Evolutionary conservation across 35 echinoderm and acorn worm genomes (phyloP).

Genomic region (Holothuria glaberrima): DNA sequence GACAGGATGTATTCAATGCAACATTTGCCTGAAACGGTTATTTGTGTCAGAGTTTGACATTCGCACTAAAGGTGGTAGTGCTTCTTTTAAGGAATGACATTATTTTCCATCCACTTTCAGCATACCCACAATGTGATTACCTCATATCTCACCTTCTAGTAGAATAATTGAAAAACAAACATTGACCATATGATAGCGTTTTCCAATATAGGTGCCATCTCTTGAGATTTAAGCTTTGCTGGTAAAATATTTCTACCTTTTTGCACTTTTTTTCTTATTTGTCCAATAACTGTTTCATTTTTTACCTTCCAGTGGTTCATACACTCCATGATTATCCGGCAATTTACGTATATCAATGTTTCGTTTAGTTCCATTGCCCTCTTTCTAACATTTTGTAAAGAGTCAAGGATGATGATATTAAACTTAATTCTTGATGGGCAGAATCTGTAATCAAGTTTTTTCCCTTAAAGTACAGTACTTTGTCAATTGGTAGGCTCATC

Average conservation of each 20-base stretch:
- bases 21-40: background rate
- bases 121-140: background rate
- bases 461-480: background rate
- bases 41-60: background rate
- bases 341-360: slow-evolving; percentile 6
- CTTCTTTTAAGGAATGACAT: background rate
- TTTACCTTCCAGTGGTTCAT: background rate
- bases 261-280: background rate
- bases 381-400: background rate
- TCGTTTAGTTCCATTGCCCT: slow-evolving; percentile 2
- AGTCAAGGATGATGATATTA: background rate
- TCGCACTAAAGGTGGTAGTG: background rate
- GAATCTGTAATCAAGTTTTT: slow-evolving; percentile 8
- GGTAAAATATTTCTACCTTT: background rate
- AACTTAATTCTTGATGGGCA: background rate
- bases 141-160: background rate
- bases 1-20: background rate
- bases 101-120: slow-evolving; percentile 10
- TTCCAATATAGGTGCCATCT: slow-evolving; percentile 45
- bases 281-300: background rate
- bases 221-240: background rate
- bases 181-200: slow-evolving; percentile 45
- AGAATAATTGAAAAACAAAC: background rate
- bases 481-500: background rate
- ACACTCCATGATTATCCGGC: slow-evolving; percentile 12